Percentiles rank a stretch among this genome's conserved stretches.
Evolutionary conservation across 1,140 invertebrate genomes (phyloP).

Genomic region (Magallana gigas): DNA sequence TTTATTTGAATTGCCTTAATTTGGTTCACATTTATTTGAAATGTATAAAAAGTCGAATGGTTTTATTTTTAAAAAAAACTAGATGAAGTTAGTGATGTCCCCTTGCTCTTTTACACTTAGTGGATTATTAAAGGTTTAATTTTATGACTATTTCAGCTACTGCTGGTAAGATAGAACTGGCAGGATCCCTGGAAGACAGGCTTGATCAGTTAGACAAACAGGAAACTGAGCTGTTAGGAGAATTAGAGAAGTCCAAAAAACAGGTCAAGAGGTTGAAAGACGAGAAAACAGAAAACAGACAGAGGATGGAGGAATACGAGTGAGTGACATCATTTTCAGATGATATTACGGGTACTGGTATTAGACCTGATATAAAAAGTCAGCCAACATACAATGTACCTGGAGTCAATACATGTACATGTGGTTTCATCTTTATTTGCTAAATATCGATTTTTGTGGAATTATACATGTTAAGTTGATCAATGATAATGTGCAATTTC

Average conservation of each 20-base stretch:
- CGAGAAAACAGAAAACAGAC: conserved; percentile 66
- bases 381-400: no score
- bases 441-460: no score
- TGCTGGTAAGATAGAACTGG: conserved; percentile 74
- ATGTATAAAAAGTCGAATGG: not conserved
- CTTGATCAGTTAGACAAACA: conserved; percentile 76
- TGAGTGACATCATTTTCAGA: conserved; percentile 53
- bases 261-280: conserved; percentile 69
- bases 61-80: not conserved
- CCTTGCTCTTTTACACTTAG: not conserved
- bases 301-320: conserved; percentile 69
- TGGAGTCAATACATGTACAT: no score
- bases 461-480: no score
- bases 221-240: conserved; percentile 77
- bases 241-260: conserved; percentile 68
- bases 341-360: no score
- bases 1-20: not conserved
- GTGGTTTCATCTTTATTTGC: no score
- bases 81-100: not conserved
- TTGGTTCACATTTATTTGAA: not conserved
- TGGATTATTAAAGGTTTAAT: not conserved
- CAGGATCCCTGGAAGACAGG: conserved; percentile 71
- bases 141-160: not conserved
- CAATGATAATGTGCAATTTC: no score
- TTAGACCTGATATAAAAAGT: no score